A percentile compares a stretch with the other conserved stretches of the same genome.
Evolutionary conservation across 2,113 vertebrate species (phyloP).

Genomic region (Alaudala cheleensis): DNA sequence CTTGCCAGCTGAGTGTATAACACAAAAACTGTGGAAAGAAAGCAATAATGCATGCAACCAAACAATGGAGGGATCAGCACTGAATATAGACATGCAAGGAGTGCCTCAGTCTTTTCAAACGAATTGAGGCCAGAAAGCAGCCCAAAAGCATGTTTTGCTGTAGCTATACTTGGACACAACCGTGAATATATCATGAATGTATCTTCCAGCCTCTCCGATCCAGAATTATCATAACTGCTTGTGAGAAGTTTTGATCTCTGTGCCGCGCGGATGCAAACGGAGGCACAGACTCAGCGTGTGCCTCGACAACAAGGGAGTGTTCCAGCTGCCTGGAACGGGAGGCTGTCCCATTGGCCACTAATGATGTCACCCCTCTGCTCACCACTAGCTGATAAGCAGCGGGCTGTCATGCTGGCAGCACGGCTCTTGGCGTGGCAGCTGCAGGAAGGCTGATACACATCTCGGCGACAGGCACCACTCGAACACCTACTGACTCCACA

Average conservation of each 20-base stretch:
- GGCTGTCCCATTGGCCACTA: slow-evolving; percentile 39
- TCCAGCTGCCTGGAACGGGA: neutral
- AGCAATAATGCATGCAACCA: neutral
- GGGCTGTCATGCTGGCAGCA: neutral
- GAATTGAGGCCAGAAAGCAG: neutral
- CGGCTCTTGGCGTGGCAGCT: neutral
- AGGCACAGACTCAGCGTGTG: neutral
- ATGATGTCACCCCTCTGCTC: slow-evolving; percentile 46
- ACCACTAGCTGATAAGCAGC: slow-evolving; percentile 30
- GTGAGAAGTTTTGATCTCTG: neutral
- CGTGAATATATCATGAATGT: neutral
- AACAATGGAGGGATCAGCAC: slow-evolving; percentile 24
- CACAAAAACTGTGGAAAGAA: neutral
- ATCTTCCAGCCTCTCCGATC: neutral
- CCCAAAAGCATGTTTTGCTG: neutral
- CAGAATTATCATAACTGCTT: neutral
- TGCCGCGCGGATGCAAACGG: neutral
- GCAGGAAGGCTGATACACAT: neutral
- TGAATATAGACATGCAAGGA: neutral
- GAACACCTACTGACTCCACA: neutral
- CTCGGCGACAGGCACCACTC: neutral
- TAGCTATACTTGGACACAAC: neutral
- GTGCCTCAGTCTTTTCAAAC: neutral
- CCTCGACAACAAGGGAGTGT: neutral
- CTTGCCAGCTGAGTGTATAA: neutral